Evolutionary conservation across 2,888 invertebrate genomes (phyloP).

Genomic region (Myopa tessellatipennis): DNA sequence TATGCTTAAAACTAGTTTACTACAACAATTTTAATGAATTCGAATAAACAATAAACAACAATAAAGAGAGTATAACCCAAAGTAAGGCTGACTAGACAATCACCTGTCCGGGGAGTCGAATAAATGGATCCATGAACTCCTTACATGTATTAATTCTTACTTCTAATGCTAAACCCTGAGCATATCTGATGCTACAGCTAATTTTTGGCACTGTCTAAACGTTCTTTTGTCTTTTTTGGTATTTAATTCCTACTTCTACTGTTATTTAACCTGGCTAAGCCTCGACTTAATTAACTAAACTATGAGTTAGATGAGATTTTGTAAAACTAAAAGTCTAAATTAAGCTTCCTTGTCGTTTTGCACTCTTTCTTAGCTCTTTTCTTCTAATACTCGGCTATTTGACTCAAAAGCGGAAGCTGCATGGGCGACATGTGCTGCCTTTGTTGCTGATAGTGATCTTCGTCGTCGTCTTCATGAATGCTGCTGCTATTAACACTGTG

Average conservation of each 20-base stretch:
- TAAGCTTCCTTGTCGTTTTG: not conserved
- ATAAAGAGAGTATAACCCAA: not conserved
- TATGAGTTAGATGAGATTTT: constrained; percentile 34
- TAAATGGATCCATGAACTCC: not conserved
- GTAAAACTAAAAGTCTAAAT: not conserved
- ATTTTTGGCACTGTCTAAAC: constrained; percentile 43
- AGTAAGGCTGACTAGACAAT: constrained; percentile 27
- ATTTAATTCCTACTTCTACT: not conserved
- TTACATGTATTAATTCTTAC: not conserved
- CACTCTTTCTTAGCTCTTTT: not conserved
- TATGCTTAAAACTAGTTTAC: not conserved
- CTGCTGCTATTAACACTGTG: constrained; percentile 56
- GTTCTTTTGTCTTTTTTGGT: constrained; percentile 18
- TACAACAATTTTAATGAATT: not conserved
- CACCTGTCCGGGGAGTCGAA: constrained; percentile 5
- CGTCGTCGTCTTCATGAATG: constrained; percentile 53
- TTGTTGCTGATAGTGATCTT: constrained; percentile 29
- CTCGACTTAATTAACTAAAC: constrained; percentile 27
- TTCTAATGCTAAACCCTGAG: constrained; percentile 14
- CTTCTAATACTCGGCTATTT: constrained; percentile 38
- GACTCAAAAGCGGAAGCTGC: constrained; percentile 35
- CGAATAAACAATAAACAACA: constrained; percentile 5
- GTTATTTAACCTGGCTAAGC: constrained; percentile 27
- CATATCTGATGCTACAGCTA: constrained; percentile 23
- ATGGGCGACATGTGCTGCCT: constrained; percentile 31